Base-by-base conservation (phyloP, 2,797 vertebrate genomes). In the Megaceryle alcyon region DNA sequence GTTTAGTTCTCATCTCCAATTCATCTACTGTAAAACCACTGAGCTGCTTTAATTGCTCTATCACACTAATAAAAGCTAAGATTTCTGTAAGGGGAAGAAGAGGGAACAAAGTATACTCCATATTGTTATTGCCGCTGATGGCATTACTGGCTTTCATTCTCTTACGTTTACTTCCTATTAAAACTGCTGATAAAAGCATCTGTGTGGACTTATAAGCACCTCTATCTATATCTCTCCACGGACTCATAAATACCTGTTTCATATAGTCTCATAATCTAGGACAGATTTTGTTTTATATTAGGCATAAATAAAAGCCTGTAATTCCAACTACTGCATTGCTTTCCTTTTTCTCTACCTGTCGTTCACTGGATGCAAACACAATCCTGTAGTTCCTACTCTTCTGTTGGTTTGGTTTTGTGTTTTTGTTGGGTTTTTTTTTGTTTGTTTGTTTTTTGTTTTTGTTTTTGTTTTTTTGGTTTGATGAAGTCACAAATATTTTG, bases 181-280 rank as follows among this genome's bases (percentile, higher is more conserved):
- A 87, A 88, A 44, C 8, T 90, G 43, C 66, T 60, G 49, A 89
- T 48, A 89, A 86, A 92, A 81, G 33, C 53, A 94, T 68, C 48
- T 93, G 49, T 76, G 54, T 69, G 51, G 23, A 60, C 59, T 89
- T 53, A 53, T 26, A 91, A 85, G 51, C 76, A 81, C 29, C 49
- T 92, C 78, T 84, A 70, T 90, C 72, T 81, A 56, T 59, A 90
- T 59, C 43, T 72, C 72, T 72, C 87, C 44, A 57, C 3, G 22
- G 79, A 83, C 72, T 91, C 88, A 94, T 26, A 82, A 93, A 82
- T 93, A 82, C 44, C 66, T 89, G 21, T 81, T 89, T 75, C 69
- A 91, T 85, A 83, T 4, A 88, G 64, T 29, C 25, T 60, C 71
- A 68, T 60, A 2, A 0, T 51, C 59, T 81, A 49, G n/a, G 33